These are phyloP conservation scores for Mimas tiliae DNA, from an alignment of 2,888 invertebrate species.

Conservation along the genomic window DNA sequence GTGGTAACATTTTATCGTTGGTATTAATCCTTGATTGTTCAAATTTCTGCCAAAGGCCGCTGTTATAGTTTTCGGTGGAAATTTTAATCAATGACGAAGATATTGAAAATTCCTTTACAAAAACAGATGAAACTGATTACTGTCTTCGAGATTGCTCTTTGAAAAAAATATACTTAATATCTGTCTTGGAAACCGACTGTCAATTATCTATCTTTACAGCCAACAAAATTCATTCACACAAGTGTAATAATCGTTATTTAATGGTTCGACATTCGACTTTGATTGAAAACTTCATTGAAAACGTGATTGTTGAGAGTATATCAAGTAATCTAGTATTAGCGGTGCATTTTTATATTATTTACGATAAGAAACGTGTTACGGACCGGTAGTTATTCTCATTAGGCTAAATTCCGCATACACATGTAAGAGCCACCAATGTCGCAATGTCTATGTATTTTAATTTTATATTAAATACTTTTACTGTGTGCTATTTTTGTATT, in stretches of 20 bases:
- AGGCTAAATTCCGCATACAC: slow-evolving; percentile 14
- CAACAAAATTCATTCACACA: background rate
- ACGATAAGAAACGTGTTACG: slow-evolving; percentile 27
- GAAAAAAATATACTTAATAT: too few species aligned
- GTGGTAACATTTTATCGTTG: background rate
- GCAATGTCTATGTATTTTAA: slow-evolving; percentile 15
- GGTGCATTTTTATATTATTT: slow-evolving; percentile 76
- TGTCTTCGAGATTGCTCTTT: too few species aligned
- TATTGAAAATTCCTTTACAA: too few species aligned
- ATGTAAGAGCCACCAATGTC: slow-evolving; percentile 16
- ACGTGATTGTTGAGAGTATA: slow-evolving; percentile 60
- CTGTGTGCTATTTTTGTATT: slow-evolving; percentile 24
- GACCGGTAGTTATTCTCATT: slow-evolving; percentile 47
- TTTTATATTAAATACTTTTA: slow-evolving; percentile 20
- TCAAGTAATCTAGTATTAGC: slow-evolving; percentile 69
- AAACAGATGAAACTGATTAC: too few species aligned
- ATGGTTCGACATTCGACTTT: background rate
- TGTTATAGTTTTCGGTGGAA: slow-evolving; percentile 50
- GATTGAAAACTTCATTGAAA: slow-evolving; percentile 47
- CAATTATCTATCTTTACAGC: too few species aligned
- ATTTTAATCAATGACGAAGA: slow-evolving; percentile 44
- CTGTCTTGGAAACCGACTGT: too few species aligned
- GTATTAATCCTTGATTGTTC: background rate
- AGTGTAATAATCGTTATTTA: background rate
- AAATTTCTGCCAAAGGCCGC: slow-evolving; percentile 35